Evolutionary conservation across 1,140 invertebrate genomes (phyloP), one percentile per base, ranked within the genome.

Genomic region (Hyles vespertilio): DNA sequence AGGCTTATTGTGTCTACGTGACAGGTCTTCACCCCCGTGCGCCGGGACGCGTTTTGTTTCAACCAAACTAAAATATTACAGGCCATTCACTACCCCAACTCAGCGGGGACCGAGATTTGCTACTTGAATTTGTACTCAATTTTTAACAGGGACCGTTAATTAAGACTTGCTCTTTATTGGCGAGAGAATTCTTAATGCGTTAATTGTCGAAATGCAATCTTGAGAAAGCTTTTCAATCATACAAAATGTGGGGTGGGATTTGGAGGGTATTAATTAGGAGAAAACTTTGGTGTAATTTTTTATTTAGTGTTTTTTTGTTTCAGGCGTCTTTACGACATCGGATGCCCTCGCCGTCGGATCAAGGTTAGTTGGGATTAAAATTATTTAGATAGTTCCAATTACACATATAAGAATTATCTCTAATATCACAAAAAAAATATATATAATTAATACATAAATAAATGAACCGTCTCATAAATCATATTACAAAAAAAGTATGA

Each of bases 1-100:
- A 89, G 86, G 86, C 86, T 89, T 89, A 89, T 85, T 89, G 84
- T 89, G 86, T 89, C 84, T 86, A 89, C 86, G 86, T 89, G 86
- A 85, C 84, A 85, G 82, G 74, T 72, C 70, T 59, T 68, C 64
- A 69, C 61, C 74, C 72, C 77, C 69, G 70, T 69, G 63, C 70
- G 59, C 65, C 55, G 72, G 72, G 73, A 32, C 54, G 54, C 33
- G 81, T 88, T 83, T 87, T 87, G 83, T 89, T 80, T 86, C 81
- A 79, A 80, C 69, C 76, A 89, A 89, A 87, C 86, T 89, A 89
- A 89, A 89, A 89, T 87, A 89, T 89, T 87, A 86, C 83, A 75
- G 81, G 71, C 80, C 79, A 87, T 89, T 87, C 84, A 87, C 81
- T 81, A 85, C 74, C 81, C 76, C 60, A 57, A 69, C 77, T 69